phyloP scores from a whole-genome alignment of 2,888 invertebrate species.

The Pammene fasciana region DNA sequence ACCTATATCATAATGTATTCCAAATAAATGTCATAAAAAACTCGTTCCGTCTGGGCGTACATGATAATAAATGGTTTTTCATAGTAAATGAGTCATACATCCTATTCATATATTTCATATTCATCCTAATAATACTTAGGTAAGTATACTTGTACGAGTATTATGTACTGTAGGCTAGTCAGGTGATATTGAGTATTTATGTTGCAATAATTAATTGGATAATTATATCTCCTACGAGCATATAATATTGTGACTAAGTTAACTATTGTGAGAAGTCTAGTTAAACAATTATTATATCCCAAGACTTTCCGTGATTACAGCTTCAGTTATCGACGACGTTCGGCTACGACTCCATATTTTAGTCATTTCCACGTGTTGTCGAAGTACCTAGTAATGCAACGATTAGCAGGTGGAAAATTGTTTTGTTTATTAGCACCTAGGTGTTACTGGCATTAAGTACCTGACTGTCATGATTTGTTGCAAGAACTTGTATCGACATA shows the following conservation, averaged over 20 bases:
- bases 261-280: conserved; percentile 13
- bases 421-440: too few relatives aligned
- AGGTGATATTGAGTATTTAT: neutral
- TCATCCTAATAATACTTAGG: neutral
- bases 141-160: neutral
- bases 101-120: neutral
- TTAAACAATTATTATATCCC: neutral
- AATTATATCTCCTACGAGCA: neutral
- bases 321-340: neutral
- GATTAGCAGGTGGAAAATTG: too few relatives aligned
- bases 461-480: too few relatives aligned
- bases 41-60: neutral
- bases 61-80: neutral
- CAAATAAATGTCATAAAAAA: neutral
- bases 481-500: too few relatives aligned
- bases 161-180: neutral
- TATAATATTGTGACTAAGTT: conserved; percentile 6
- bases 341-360: neutral
- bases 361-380: neutral
- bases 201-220: conserved; percentile 13
- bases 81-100: neutral
- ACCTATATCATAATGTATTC: neutral
- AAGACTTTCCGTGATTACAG: conserved; percentile 3
- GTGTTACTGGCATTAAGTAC: too few relatives aligned
- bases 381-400: too few relatives aligned